Percentiles rank a stretch among this genome's conserved stretches.
Conservation (phyloP, 2,797 vertebrate genomes). For the Tapirus indicus region DNA sequence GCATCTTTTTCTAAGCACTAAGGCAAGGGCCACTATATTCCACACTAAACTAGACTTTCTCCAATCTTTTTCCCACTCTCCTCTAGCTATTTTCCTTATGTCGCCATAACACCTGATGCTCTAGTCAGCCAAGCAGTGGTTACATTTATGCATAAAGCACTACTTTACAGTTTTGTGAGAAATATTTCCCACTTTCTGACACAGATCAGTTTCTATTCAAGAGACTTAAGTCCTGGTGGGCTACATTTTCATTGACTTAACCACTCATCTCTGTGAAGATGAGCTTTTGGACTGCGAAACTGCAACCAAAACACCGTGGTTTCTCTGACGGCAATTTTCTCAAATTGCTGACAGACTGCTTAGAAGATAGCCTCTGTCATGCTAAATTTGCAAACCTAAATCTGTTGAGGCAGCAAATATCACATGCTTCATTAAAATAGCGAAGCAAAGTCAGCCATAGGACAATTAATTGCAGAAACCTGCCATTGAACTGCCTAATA, state of each 20-base stretch:
- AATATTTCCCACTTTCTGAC: neutral
- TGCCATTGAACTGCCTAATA: neutral
- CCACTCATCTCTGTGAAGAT: neutral
- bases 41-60: neutral
- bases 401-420: neutral
- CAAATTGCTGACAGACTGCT: constrained; percentile 15
- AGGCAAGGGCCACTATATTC: neutral
- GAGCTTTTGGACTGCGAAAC: neutral
- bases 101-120: neutral
- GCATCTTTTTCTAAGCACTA: neutral
- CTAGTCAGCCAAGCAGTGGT: neutral
- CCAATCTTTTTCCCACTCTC: neutral
- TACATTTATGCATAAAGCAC: neutral
- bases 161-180: neutral
- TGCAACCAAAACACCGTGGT: neutral
- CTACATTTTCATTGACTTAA: neutral
- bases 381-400: constrained; percentile 47
- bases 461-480: neutral
- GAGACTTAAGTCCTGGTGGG: neutral
- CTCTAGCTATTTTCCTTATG: neutral
- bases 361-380: neutral
- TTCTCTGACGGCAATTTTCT: neutral
- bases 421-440: neutral
- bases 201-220: neutral
- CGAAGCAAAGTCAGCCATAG: neutral